Base-by-base conservation (phyloP, 1,140 invertebrate genomes). In the Drepana arcuata region DNA sequence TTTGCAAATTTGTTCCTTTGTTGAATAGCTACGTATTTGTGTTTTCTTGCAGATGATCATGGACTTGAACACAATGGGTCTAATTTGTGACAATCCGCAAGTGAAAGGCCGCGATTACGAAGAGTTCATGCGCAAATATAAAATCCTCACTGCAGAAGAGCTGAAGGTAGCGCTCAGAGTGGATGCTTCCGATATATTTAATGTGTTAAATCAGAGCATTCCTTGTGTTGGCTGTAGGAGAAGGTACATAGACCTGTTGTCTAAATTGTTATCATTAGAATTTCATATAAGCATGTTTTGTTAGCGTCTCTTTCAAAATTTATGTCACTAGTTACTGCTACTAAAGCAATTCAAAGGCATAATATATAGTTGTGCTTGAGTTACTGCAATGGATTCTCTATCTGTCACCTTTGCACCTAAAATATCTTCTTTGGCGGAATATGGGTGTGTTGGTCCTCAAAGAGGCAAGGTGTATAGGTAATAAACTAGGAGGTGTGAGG, bases 151-250 rank as follows among this genome's bases (percentile, higher is more conserved):
- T 21, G 87, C 89, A 50, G 87, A 90, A 38, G 94, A 97, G 84
- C 74, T 95, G 10, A 90, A 90, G 56, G 83, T 87, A 43, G 93
- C 94, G 9, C 88, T 96, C 48, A 88, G 92, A 85, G 93, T 95
- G 23, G 90, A 90, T n/a, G 90, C 88, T 57, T 89, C 90, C 53
- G 91, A 95, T 79, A 89, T 96, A 38, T 86, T 94, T 56, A 88
- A 88, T 51, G 90, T 95, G 61, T 84, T 97, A 33, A 90, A 93
- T 79, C 93, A 95, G 83, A 91, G 90, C 65, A 93, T 96, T 60
- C 93, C 94, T 34, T 97, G 95, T 87, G 93, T 96, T 66, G 95
- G 95, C 29, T 97, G 95, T 79, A 86, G 94, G 51, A 88, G 92
- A 88, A 95, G 93, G 93, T 94, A 85, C n/a, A n/a, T 33, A 45